Conservation (phyloP, 2,888 invertebrate genomes). For the Hyposoter didymator region DNA sequence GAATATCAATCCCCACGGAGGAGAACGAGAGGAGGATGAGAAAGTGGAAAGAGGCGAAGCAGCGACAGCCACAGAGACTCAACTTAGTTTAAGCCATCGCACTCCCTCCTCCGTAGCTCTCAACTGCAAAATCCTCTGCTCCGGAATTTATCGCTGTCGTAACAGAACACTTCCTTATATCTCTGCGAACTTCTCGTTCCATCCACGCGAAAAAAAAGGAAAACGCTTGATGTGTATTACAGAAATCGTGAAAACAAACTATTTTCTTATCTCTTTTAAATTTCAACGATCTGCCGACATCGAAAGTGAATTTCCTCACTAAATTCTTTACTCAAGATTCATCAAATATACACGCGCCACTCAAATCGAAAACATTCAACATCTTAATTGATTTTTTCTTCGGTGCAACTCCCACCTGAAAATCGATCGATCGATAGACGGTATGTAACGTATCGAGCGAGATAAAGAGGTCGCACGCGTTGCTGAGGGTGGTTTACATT, state of each 20-base stretch:
- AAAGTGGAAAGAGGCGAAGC: conserved; percentile 42
- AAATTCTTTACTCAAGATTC: not conserved
- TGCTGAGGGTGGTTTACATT: not conserved
- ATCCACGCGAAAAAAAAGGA: conserved; percentile 24
- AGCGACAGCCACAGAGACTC: conserved; percentile 75
- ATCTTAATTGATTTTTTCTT: conserved; percentile 1
- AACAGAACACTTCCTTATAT: conserved; percentile 68
- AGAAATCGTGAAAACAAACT: conserved; percentile 47
- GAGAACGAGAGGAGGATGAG: conserved; percentile 43
- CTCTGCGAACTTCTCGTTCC: conserved; percentile 44
- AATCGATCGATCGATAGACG: not conserved
- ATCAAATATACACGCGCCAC: not conserved
- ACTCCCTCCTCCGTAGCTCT: conserved; percentile 79
- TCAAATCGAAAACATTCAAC: not conserved
- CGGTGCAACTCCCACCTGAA: not conserved
- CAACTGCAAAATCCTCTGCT: conserved; percentile 81
- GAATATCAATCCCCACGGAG: conserved; percentile 81
- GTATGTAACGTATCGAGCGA: not conserved
- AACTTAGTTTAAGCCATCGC: conserved; percentile 67
- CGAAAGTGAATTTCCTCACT: not conserved
- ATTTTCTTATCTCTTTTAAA: conserved; percentile 45
- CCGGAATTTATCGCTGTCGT: conserved; percentile 80
- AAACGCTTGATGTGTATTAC: not conserved
- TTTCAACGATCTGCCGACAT: conserved; percentile 33
- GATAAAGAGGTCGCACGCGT: not conserved